Evolutionary conservation across 2,797 vertebrate species (phyloP).

Genomic region (Hyperoplus lanceolatus): DNA sequence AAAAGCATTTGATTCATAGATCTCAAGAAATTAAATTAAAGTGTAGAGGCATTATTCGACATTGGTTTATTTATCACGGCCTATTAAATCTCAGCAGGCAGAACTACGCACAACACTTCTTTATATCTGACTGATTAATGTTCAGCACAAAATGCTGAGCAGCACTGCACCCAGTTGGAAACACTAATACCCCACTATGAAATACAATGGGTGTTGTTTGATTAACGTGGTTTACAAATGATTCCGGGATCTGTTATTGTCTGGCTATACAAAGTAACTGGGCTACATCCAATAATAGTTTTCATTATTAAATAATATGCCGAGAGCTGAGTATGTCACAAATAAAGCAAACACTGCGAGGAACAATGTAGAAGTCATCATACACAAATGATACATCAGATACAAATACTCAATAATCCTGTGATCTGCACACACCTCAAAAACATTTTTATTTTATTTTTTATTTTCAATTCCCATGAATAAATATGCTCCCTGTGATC

Average conservation of each 20-base stretch:
- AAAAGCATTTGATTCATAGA: too few relatives aligned
- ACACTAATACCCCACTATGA: too few relatives aligned
- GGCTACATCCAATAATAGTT: background rate
- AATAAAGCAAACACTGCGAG: background rate
- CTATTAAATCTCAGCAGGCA: too few relatives aligned
- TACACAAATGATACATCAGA: too few relatives aligned
- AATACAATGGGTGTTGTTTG: background rate
- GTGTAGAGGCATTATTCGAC: too few relatives aligned
- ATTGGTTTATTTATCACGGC: too few relatives aligned
- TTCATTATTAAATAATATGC: background rate
- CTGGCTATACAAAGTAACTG: background rate
- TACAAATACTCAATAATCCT: background rate
- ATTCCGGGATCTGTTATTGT: background rate
- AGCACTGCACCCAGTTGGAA: background rate
- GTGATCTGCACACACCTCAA: background rate
- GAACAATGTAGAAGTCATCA: background rate
- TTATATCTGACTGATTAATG: constrained; percentile 7
- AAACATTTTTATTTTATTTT: background rate
- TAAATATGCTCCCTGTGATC: background rate
- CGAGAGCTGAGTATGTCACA: background rate
- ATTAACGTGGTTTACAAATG: background rate
- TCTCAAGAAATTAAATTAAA: too few relatives aligned
- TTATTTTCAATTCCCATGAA: background rate
- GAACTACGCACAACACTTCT: background rate
- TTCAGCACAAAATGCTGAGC: background rate